Conservation (phyloP, 2,113 vertebrate genomes). For the Apteryx mantelli region DNA sequence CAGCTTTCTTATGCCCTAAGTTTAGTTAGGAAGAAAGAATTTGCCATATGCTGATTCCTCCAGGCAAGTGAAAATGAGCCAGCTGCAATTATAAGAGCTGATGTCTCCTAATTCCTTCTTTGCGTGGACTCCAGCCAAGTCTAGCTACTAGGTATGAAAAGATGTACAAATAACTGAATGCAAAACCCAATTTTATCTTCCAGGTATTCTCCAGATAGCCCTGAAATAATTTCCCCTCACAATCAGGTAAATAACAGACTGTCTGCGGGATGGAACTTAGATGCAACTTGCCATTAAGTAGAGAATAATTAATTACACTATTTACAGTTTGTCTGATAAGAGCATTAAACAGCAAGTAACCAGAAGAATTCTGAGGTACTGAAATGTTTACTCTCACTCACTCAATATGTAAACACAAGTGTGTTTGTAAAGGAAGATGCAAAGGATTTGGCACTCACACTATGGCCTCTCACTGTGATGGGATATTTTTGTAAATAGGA, state of each 20-base stretch:
- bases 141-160: not conserved
- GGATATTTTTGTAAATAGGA: not conserved
- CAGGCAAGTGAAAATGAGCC: slow-evolving; percentile 3
- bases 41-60: not conserved
- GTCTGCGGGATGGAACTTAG: slow-evolving; percentile 32
- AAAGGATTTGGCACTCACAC: not conserved
- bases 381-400: slow-evolving; percentile 54
- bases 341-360: slow-evolving; percentile 67
- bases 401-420: slow-evolving; percentile 60
- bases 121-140: not conserved
- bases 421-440: slow-evolving; percentile 27
- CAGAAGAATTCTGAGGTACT: slow-evolving; percentile 57
- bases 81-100: not conserved
- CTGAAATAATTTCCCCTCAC: slow-evolving; percentile 49
- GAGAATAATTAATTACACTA: slow-evolving; percentile 77
- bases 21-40: not conserved
- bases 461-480: not conserved
- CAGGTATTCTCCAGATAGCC: slow-evolving; percentile 21
- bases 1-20: not conserved
- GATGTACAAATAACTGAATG: not conserved
- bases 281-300: slow-evolving; percentile 67
- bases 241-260: slow-evolving; percentile 41
- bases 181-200: slow-evolving; percentile 28
- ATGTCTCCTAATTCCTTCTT: not conserved
- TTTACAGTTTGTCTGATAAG: slow-evolving; percentile 77